Evolutionary conservation across 2,113 vertebrate species (phyloP), one percentile per base, ranked within the genome.

Genomic region (Phalacrocorax carbo): DNA sequence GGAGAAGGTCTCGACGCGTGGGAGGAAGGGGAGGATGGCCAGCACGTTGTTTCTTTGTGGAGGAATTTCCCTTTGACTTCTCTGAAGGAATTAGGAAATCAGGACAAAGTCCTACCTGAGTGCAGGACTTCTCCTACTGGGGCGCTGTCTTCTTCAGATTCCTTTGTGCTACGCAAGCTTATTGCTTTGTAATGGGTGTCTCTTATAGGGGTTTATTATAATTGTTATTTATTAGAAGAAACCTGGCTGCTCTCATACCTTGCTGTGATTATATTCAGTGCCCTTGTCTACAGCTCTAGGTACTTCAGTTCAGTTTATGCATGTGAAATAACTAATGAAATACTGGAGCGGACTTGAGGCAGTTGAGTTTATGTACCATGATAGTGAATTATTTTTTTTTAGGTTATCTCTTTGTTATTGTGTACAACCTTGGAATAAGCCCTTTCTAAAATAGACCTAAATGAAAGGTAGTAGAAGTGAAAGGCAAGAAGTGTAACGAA

Each of bases 21-120:
- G 42, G 29, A 85, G 32, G 75, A 49, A 68, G 46, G 48, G 70
- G 44, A 90, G 40, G 40, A 8, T 9, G 40, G 36, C 14, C 80
- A 51, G 5, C 0, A 0, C 2, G 1, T 27, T 73, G 27, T 22
- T 65, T 64, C 58, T 72, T 54, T 0, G 0, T 21, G 46, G 34
- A 54, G 40, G 14, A 92, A 38, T 81, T 92, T 76, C 30, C 57
- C 17, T 76, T 72, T 60, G 36, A 21, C 25, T 58, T 90, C 66
- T 32, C 8, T 10, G 16, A 62, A 77, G 23, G 18, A 77, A 34
- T 90, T 20, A 49, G 65, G 73, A 82, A 61, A 68, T 20, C 42
- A 30, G 38, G 38, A 4, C 20, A 18, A 7, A 20, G 8, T 65
- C 55, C 68, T 46, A 6, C 36, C 36, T 42, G 30, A 46, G n/a